phyloP scores from a whole-genome alignment of 2,113 vertebrate species.

The Tamias sibiricus region DNA sequence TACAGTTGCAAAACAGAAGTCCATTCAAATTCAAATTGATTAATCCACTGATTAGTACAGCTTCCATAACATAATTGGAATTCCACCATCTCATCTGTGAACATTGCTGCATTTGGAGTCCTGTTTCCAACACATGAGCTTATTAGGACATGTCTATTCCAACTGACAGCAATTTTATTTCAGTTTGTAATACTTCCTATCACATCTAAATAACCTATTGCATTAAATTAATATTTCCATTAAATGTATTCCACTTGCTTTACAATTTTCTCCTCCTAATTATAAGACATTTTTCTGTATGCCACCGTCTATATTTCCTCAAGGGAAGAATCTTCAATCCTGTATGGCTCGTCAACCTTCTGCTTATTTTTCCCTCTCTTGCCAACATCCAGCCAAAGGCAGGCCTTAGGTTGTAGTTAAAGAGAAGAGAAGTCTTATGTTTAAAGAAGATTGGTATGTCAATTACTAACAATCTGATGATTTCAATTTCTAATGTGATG shows the following conservation, averaged over 20 bases:
- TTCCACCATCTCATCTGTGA: no score
- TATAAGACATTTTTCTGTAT: background rate
- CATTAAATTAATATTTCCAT: background rate
- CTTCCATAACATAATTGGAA: no score
- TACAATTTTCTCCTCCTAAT: background rate
- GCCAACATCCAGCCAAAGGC: background rate
- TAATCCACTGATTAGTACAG: no score
- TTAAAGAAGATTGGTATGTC: background rate
- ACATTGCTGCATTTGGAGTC: no score
- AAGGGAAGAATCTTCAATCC: background rate
- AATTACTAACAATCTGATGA: background rate
- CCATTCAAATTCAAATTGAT: no score
- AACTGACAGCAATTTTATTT: background rate
- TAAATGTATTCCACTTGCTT: background rate
- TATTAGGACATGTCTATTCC: no score
- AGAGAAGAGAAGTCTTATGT: background rate
- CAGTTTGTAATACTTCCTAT: background rate
- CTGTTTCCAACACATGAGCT: no score
- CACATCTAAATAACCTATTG: background rate
- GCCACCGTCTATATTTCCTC: background rate
- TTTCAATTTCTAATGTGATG: background rate
- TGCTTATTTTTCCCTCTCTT: background rate
- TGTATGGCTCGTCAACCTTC: background rate
- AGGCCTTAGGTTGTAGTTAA: background rate
- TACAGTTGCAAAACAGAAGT: no score